Percentiles rank a stretch among this genome's conserved stretches.
These are phyloP conservation scores for Felis chaus DNA, from an alignment of 2,113 vertebrate species.

Conservation along the genomic window DNA sequence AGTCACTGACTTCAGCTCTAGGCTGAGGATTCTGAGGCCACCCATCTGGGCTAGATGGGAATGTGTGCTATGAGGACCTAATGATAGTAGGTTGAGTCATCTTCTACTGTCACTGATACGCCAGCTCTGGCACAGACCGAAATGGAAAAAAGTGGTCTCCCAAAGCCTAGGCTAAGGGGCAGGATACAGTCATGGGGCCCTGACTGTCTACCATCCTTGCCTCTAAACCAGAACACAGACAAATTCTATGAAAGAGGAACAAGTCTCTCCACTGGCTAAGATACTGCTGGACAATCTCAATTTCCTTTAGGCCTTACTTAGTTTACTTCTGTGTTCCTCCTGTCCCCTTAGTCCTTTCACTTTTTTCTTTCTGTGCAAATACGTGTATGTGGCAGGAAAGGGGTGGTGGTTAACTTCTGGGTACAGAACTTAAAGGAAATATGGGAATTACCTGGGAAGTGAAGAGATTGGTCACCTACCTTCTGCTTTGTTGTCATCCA, in stretches of 20 bases:
- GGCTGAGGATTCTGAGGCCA: background rate
- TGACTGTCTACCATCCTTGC: background rate
- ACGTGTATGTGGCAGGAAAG: background rate
- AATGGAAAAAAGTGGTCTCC: background rate
- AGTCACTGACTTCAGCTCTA: background rate
- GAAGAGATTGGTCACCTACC: conserved; percentile 83
- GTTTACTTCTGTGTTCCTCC: background rate
- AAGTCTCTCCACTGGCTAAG: background rate
- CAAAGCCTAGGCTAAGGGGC: background rate
- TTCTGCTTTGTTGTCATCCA: conserved; percentile 97
- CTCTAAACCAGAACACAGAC: background rate
- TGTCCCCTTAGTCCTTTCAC: background rate
- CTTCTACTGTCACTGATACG: background rate
- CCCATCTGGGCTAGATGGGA: background rate
- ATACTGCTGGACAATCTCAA: background rate
- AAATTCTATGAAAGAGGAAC: background rate
- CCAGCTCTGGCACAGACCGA: background rate
- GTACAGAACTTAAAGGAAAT: background rate
- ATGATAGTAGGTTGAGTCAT: background rate
- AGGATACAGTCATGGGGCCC: background rate
- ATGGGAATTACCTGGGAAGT: background rate
- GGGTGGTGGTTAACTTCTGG: background rate
- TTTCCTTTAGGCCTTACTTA: background rate
- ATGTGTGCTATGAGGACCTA: background rate
- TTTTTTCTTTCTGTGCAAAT: background rate